Percentiles rank a stretch among this genome's conserved stretches.
These are phyloP conservation scores for Zeus faber DNA, from an alignment of 2,113 vertebrate species.

Conservation along the genomic window DNA sequence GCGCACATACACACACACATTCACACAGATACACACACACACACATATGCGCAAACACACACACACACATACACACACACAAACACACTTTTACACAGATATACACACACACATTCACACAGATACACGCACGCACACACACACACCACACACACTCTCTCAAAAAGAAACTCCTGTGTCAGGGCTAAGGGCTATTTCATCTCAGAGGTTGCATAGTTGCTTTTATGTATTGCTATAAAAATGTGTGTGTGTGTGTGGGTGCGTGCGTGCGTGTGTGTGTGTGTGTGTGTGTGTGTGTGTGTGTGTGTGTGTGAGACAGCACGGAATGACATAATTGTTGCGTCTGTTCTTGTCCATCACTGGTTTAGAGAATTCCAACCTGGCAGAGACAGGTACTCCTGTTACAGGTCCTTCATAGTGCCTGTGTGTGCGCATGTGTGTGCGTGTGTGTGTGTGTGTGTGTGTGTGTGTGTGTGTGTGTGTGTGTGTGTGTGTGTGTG, in stretches of 20 bases:
- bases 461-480: too few species aligned
- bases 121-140: too few species aligned
- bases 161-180: too few species aligned
- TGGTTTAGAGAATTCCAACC: conserved; percentile 37
- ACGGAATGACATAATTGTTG: conserved; percentile 43
- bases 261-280: background rate
- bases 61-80: too few species aligned
- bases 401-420: background rate
- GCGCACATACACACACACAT: conserved; percentile 10
- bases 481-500: too few species aligned
- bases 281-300: conserved; percentile 11
- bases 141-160: too few species aligned
- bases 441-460: too few species aligned
- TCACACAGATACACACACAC: background rate
- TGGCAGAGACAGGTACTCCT: conserved; percentile 21
- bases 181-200: too few species aligned
- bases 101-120: too few species aligned
- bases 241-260: background rate
- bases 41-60: conserved; percentile 3
- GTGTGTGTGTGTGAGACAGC: conserved; percentile 27
- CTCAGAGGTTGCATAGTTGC: conserved; percentile 23
- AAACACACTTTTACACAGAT: too few species aligned
- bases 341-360: conserved; percentile 56
- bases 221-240: background rate
- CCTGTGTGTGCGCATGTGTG: too few species aligned